Base-by-base conservation (phyloP, 2,797 vertebrate species). In the Threskiornis aethiopicus region DNA sequence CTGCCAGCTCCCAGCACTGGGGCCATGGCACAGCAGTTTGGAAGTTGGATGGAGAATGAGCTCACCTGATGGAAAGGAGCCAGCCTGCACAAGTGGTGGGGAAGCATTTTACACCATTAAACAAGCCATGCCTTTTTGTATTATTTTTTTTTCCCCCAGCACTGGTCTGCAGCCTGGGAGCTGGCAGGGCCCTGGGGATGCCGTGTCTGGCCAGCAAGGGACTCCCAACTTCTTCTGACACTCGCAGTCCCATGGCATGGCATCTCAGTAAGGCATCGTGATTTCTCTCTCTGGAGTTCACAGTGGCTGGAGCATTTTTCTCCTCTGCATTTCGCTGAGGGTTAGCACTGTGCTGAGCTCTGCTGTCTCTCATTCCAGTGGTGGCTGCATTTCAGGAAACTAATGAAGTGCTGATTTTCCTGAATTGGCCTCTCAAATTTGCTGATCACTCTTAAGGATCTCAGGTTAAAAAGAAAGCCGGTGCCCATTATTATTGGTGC, bases 351-450 rank as follows among this genome's bases (percentile, higher is more conserved):
- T 6, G 90, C 89, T 41, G 71, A 51, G 89, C 94, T 42, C 78
- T 29, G 64, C 94, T 19, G 64, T 11, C 84, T 87, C 90, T 61
- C 59, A 7, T 70, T 59, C 67, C 87, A 64, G 93, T 0, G 1
- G 67, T 42, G 89, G 51, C 90, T 89, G 87, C 87, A 6, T 96
- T 94, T 94, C 94, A 94, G 92, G 76, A 49, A 75, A 47, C 61
- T 94, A 94, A 95, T 87, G 92, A 96, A 96, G 94, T 31, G 92
- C 87, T 91, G 95, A 92, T 94, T 94, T 93, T 47, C 93, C 83
- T 87, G 93, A 93, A 96, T 92, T 96, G 90, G 77, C 64, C 86
- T 92, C 92, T 96, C 64, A 24, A 89, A 85, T 92, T 82, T 93
- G 84, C 92, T 73, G 90, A 95, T 96, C 64, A 6, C 70, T 92